A percentile compares a stretch with the other conserved stretches of the same genome.
These are phyloP conservation scores for Dunckerocampus dactyliophorus DNA, from an alignment of 2,113 vertebrate species.

Conservation along the genomic window DNA sequence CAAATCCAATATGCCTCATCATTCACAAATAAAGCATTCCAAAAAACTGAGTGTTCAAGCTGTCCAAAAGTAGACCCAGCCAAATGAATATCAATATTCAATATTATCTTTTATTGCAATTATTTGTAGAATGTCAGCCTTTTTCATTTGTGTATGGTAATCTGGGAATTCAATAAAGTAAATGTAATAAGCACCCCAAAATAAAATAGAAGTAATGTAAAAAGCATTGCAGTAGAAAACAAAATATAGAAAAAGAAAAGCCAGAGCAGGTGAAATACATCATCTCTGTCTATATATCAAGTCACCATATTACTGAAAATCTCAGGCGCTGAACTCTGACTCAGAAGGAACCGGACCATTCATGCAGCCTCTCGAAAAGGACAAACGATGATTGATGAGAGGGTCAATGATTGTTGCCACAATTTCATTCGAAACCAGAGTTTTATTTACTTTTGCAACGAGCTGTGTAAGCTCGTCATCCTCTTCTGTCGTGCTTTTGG, in stretches of 20 bases:
- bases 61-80: too few species aligned
- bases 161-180: too few species aligned
- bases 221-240: background rate
- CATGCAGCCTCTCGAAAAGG: background rate
- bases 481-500: background rate
- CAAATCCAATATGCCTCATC: background rate
- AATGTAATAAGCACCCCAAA: too few species aligned
- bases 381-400: conserved; percentile 12
- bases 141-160: too few species aligned
- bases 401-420: conserved; percentile 4
- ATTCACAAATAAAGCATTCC: too few species aligned
- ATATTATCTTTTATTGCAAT: too few species aligned
- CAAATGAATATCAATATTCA: too few species aligned
- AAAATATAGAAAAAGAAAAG: background rate
- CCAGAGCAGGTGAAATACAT: background rate
- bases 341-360: conserved; percentile 3
- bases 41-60: too few species aligned
- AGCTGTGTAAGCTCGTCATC: background rate
- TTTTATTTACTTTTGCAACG: background rate
- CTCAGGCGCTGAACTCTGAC: background rate
- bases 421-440: conserved; percentile 11
- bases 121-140: too few species aligned
- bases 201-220: too few species aligned
- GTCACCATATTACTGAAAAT: conserved; percentile 1
- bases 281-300: background rate